These are phyloP conservation scores for Varecia variegata DNA, from an alignment of 2,797 vertebrate species.

Conservation along the genomic window DNA sequence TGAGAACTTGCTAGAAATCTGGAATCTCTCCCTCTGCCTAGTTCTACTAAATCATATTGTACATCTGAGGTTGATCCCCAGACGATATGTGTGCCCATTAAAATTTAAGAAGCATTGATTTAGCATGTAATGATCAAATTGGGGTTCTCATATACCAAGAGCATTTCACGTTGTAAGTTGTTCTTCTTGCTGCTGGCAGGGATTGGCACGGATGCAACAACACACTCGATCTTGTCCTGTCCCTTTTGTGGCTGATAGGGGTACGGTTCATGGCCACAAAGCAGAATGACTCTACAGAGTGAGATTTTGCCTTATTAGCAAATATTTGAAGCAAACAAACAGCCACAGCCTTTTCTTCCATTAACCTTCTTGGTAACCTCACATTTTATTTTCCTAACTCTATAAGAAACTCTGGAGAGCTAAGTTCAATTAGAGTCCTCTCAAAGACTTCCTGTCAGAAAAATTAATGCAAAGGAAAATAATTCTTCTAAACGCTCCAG, in stretches of 20 bases:
- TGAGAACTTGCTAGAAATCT: not conserved
- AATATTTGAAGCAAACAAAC: not conserved
- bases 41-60: not conserved
- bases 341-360: not conserved
- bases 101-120: not conserved
- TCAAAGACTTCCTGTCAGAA: slow-evolving; percentile 44
- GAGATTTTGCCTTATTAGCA: not conserved
- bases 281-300: not conserved
- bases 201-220: not conserved
- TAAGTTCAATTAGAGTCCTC: slow-evolving; percentile 35
- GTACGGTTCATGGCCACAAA: not conserved
- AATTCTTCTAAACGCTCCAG: not conserved
- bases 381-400: slow-evolving; percentile 48
- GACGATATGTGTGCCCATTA: not conserved
- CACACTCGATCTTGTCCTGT: not conserved
- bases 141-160: not conserved
- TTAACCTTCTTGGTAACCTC: slow-evolving; percentile 9
- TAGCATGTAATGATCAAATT: not conserved
- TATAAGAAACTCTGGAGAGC: not conserved
- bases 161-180: not conserved
- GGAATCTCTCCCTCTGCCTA: not conserved
- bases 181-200: not conserved
- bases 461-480: slow-evolving; percentile 49
- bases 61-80: not conserved
- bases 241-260: not conserved